phyloP scores from a whole-genome alignment of 2,113 vertebrate genomes.

The Psettodes erumei region DNA sequence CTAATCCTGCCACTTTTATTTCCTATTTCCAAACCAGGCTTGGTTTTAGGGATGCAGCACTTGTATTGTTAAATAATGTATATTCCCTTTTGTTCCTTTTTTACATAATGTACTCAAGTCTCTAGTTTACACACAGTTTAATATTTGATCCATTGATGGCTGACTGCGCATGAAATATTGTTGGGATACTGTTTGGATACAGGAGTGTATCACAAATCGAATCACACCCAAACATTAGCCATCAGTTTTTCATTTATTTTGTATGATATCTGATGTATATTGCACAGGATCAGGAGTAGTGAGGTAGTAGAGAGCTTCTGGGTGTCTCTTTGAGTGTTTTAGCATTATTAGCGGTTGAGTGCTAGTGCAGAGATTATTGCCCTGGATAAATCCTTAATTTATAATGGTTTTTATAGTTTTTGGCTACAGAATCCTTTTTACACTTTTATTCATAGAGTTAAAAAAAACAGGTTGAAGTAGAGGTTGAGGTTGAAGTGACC shows the following conservation, averaged over 20 bases:
- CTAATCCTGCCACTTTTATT: slow-evolving; percentile 9
- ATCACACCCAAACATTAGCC: slow-evolving; percentile 20
- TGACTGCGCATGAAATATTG: slow-evolving; percentile 46
- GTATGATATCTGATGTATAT: slow-evolving; percentile 10
- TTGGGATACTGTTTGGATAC: not conserved
- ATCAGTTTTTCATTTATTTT: slow-evolving; percentile 19
- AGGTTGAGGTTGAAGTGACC: slow-evolving; percentile 12
- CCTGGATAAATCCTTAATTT: slow-evolving; percentile 58
- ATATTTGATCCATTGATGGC: slow-evolving; percentile 43
- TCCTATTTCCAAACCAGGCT: not conserved
- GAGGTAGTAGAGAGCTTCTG: slow-evolving; percentile 12
- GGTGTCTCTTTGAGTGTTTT: slow-evolving; percentile 21
- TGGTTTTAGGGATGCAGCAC: not conserved
- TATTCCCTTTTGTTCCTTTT: slow-evolving; percentile 11
- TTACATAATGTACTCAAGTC: slow-evolving; percentile 11
- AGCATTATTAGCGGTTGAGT: slow-evolving; percentile 37
- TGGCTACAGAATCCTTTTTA: slow-evolving; percentile 51
- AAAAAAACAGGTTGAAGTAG: slow-evolving; percentile 17
- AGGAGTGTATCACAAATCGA: slow-evolving; percentile 24
- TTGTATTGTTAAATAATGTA: slow-evolving; percentile 42
- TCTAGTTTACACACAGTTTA: slow-evolving; percentile 44
- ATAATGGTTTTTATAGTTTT: slow-evolving; percentile 48
- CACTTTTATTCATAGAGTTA: slow-evolving; percentile 6
- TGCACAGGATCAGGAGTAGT: not conserved
- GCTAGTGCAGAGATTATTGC: slow-evolving; percentile 32